Evolutionary conservation across 1,140 invertebrate species (phyloP), one percentile per base, ranked within the genome.

Genomic region (Euborellia annulipes): DNA sequence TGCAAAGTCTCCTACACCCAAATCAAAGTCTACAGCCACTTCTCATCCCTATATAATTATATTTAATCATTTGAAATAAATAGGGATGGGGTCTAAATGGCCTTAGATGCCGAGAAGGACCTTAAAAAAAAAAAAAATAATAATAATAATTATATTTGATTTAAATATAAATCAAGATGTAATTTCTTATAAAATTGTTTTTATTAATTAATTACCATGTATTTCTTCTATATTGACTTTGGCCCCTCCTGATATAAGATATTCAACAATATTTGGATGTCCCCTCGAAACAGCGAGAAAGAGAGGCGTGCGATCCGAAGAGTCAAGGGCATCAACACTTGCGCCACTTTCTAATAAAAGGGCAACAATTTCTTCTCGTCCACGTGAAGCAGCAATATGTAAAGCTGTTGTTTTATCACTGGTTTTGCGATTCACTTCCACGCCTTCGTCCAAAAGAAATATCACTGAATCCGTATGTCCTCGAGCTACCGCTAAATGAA

Each of bases 191-290:
- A n/a, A n/a, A n/a, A n/a, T n/a, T n/a, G n/a, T n/a, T n/a, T n/a
- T n/a, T n/a, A n/a, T n/a, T n/a, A n/a, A n/a, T n/a, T n/a, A 43
- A 39, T 50, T 49, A 56, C 66, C 67, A 43, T 69, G 59, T 48
- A 64, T 64, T 48, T 77, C 73, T 59, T 75, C 72, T 14, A 72
- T 58, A 55, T 76, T 77, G 7, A 75, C 61, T 47, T 66, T 64
- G 6, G 72, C 70, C 3, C 70, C 71, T 13, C 61, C 55, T 11
- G 63, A 50, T 19, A 76, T 59, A 11, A 77, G 53, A 14, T 67
- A 53, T 44, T 57, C 49, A 2, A 69, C 70, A 30, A 69, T 57
- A 19, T 66, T 62, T 36, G 62, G 54, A 49, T 69, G 55, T 18
- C 62, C 59, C 42, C 67, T 56, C 2, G 60, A 60, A 16, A 71